Evolutionary conservation across 1,140 invertebrate genomes (phyloP).

Genomic region (Battus philenor): DNA sequence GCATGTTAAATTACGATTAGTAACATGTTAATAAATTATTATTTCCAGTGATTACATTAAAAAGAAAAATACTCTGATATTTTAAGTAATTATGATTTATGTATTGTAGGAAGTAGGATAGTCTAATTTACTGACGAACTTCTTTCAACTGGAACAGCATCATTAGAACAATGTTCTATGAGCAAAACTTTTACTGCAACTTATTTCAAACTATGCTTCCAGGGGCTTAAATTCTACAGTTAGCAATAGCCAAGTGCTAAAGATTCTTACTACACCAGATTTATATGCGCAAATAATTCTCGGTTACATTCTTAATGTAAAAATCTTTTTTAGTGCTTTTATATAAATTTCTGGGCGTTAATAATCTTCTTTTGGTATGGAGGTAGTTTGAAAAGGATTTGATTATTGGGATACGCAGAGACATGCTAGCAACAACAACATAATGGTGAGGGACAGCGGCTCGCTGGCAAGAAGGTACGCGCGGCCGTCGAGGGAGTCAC

Average conservation of each 20-base stretch:
- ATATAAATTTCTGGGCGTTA: constrained; percentile 7
- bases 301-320: constrained; percentile 8
- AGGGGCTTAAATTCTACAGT: constrained; percentile 33
- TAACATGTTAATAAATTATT: neutral
- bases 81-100: neutral
- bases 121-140: constrained; percentile 46
- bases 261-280: too few species aligned
- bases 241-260: constrained; percentile 27
- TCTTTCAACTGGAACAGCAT: constrained; percentile 12
- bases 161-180: constrained; percentile 14
- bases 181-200: constrained; percentile 13
- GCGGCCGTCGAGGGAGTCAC: constrained; percentile 45
- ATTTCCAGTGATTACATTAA: neutral
- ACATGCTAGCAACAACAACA: constrained; percentile 77
- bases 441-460: constrained; percentile 68
- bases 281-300: too few species aligned
- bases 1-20: neutral
- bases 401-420: constrained; percentile 69
- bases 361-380: constrained; percentile 3
- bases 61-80: neutral
- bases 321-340: constrained; percentile 15
- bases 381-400: constrained; percentile 48
- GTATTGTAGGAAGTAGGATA: constrained; percentile 24
- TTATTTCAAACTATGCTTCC: constrained; percentile 20
- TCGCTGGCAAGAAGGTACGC: constrained; percentile 65